Base-by-base conservation (phyloP, 2,888 invertebrate species). In the Chloroclystis v-ata region DNA sequence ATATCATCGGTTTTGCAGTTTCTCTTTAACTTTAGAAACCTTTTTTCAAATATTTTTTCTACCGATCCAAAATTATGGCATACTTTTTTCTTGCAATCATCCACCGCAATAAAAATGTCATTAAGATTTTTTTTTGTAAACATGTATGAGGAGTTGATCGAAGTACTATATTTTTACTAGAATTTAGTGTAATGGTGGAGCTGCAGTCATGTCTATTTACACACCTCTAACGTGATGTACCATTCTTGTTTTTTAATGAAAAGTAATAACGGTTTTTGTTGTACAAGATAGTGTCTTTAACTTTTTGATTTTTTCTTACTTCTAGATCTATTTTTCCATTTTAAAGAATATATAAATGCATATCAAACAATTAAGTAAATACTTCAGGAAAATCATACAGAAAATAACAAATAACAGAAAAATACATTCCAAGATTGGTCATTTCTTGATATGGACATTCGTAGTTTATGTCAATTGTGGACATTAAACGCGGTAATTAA, bases 1-100 rank as follows among this genome's bases (percentile, higher is more conserved):
- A 43, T 43, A 12, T 49, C 38, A 20, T 12, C 28, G 16, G 16
- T 28, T 10, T 38, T 24, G 38, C 45, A 45, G 33, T 42, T 38
- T 37, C 43, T 46, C 43, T 50, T 50, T 28, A 46, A 39, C 28
- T 43, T 45, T 14, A 28, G 25, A 37, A 42, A 29, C 28, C 24
- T 28, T 42, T 48, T 43, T 41, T 42, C 42, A 26, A 28, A 37
- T 11, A 25, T 33, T 14, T 33, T 37, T 47, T 42, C 41, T 29
- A 42, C 37, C 16, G 38, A 32, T 42, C 42, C 42, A 26, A 47
- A 42, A 42, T 40, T 35, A 26, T 26, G 33, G 42, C 33, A 42
- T 14, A 28, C 42, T 42, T 42, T n/a, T 40, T 41, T 8, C 28
- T 42, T 42, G 42, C 32, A 45, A 16, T 38, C 16, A 8, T 30